These are phyloP conservation scores for Eulemur macaco DNA, from an alignment of 2,113 vertebrate species.

Conservation along the genomic window DNA sequence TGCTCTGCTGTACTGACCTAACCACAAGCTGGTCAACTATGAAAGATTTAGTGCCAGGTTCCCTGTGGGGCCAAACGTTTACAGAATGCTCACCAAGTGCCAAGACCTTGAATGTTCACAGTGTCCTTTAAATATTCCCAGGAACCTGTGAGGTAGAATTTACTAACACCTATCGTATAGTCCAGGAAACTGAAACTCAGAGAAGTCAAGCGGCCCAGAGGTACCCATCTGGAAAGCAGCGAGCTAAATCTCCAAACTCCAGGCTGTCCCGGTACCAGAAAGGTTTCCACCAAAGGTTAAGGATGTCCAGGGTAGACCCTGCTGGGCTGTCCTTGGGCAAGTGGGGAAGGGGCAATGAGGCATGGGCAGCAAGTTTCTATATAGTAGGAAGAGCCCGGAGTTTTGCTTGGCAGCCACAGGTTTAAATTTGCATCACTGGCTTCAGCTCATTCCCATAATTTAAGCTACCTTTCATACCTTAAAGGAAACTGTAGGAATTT, in stretches of 20 bases:
- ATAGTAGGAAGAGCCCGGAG: background rate
- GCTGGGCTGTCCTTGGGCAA: background rate
- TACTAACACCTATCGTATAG: background rate
- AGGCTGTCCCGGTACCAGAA: background rate
- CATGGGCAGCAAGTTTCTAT: background rate
- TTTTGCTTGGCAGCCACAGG: background rate
- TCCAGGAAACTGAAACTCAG: constrained; percentile 23
- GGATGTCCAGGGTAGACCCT: background rate
- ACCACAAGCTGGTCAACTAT: constrained; percentile 58
- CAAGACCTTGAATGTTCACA: background rate
- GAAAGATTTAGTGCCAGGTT: constrained; percentile 55
- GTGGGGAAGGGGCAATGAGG: background rate
- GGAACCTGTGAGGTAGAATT: background rate
- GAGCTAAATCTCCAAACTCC: background rate
- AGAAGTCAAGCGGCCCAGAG: background rate
- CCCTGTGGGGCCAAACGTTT: constrained; percentile 46
- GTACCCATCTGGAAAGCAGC: background rate
- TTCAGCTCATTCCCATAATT: background rate
- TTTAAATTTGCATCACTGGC: background rate
- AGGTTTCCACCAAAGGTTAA: background rate
- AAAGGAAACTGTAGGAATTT: background rate
- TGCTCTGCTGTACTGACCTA: constrained; percentile 37
- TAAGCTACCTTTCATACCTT: background rate
- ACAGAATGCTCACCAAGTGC: constrained; percentile 2
- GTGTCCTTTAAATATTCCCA: constrained; percentile 25